Base-by-base conservation (phyloP, 2,113 vertebrate genomes). In the Desmodus rotundus region DNA sequence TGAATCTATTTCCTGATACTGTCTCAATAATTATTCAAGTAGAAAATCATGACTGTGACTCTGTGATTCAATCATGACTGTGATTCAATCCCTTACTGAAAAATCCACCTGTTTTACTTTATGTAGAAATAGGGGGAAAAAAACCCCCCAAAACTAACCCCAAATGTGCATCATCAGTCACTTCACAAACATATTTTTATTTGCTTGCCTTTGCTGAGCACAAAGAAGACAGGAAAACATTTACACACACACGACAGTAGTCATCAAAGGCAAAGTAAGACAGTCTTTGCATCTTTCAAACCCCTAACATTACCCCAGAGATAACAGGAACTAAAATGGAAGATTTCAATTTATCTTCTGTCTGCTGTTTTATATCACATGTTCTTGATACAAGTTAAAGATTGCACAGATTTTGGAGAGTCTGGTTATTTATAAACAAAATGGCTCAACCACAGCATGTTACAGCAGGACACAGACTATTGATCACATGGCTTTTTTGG, bases 361-460 rank as follows among this genome's bases (percentile, higher is more conserved):
- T 31, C 61, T 94, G 56, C 24, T 88, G 38, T 58, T 97, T 97
- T 93, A 87, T 7, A 38, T 89, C 87, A 97, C 38, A 96, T 97
- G 36, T 91, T 94, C 65, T 80, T 86, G 93, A 93, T 89, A 67
- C 91, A 84, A 89, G 78, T 92, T 93, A 96, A 38, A 91, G 83
- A 96, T 52, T 96, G 86, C 93, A 83, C 94, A 97, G 58, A 96
- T 85, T 96, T 28, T 22, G 63, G 95, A 93, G 93, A 98, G 65
- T 76, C 87, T 85, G 89, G 89, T 78, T 94, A 93, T 9, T 0
- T 89, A 88, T 47, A 88, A 94, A 38, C 50, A 94, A 96, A 95
- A 97, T 91, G 94, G 97, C 77, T 96, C 96, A 96, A 89, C 91
- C 96, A 96, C 77, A 95, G 91, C 17, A 67, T 76, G 54, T 85